Percentiles rank a stretch among this genome's conserved stretches.
These are phyloP conservation scores for Masnerella sp. DNA, from an alignment of 2,888 invertebrate genomes.

Conservation along the genomic window DNA sequence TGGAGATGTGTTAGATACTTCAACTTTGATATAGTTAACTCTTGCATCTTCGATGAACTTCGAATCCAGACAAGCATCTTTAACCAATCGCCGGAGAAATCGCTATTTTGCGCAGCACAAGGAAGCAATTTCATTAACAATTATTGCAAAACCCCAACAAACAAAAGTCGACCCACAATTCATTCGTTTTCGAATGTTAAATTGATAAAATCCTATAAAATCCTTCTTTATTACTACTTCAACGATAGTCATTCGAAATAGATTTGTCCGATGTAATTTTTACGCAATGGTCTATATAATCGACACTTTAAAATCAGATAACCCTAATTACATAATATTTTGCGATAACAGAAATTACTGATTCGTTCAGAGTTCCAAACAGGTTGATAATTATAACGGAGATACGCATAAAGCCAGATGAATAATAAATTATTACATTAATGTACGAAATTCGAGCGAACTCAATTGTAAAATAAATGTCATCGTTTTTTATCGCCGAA, in stretches of 20 bases:
- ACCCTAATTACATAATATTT: conserved; percentile 1
- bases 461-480: conserved; percentile 23
- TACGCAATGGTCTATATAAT: too few species aligned
- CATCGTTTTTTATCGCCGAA: conserved; percentile 16
- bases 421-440: conserved; percentile 23
- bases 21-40: conserved; percentile 50
- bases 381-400: conserved; percentile 20
- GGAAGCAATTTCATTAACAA: conserved; percentile 25
- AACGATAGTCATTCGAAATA: too few species aligned
- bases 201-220: too few species aligned
- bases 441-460: conserved; percentile 6
- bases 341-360: conserved; percentile 5
- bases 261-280: too few species aligned
- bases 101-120: conserved; percentile 27
- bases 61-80: conserved; percentile 28
- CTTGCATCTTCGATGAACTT: conserved; percentile 39
- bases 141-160: too few species aligned
- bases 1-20: conserved; percentile 45
- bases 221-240: too few species aligned
- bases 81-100: conserved; percentile 33
- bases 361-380: conserved; percentile 3
- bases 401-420: conserved; percentile 10
- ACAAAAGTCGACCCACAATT: too few species aligned
- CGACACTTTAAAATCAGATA: background rate
- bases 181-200: too few species aligned